Evolutionary conservation across 2,888 invertebrate genomes (phyloP), one percentile per base, ranked within the genome.

Genomic region (Orthosia gracilis): DNA sequence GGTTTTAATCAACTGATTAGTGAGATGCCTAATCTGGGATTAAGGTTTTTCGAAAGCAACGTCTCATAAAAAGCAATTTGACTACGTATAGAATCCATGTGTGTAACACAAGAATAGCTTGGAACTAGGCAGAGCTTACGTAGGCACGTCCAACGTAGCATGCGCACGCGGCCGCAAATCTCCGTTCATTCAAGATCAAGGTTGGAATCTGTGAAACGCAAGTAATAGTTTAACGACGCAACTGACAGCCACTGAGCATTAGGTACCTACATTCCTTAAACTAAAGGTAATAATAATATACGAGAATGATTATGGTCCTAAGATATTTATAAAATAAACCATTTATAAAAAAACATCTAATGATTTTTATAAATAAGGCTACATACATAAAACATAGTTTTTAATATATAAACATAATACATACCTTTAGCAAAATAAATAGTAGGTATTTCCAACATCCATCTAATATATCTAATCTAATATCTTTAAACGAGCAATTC

Each of bases 131-230:
- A 72, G 72, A 80, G 86, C 74, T 83, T 80, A 78, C 85, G 85
- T 84, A 84, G 86, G 74, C 73, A 86, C 26, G 71, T 68, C 83
- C 65, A 58, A 80, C 73, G 82, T 77, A 76, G 59, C 70, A 59
- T 40, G 40, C 40, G 40, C 40, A 40, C 40, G 40, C 40, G 40
- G 40, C 40, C 74, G 73, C 78, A 80, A 85, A 82, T 82, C 84
- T 82, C 80, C 78, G 77, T 71, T 83, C 88, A 84, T 88, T 88
- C 85, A 88, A 88, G 87, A 89, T 88, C 89, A 89, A 85, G 88
- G 87, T 84, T 86, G 82, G 62, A 72, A 83, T 83, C 73, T 76
- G 78, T 76, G 64, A 80, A 77, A 75, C 78, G 70, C 73, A 80
- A 75, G 73, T 73, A 82, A 82, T 83, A 75, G 76, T 76, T 82